Percentiles rank a stretch among this genome's conserved stretches.
phyloP scores from a whole-genome alignment of 2,113 vertebrate species.

The Heterocephalus glaber region DNA sequence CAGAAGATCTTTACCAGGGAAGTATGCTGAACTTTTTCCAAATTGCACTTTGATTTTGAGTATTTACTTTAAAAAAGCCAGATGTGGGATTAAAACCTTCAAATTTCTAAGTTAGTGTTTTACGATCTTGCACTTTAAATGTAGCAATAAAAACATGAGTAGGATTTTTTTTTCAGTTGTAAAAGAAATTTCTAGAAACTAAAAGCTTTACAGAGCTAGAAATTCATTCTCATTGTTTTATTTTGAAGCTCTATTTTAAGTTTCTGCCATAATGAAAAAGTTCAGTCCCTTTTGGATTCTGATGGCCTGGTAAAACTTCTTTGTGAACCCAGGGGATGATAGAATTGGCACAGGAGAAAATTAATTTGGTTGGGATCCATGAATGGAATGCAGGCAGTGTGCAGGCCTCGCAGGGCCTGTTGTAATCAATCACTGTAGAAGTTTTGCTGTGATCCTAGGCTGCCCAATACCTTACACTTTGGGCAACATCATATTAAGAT shows the following conservation, averaged over 20 bases:
- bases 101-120: slow-evolving; percentile 17
- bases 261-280: slow-evolving; percentile 70
- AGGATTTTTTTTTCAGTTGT: slow-evolving; percentile 25
- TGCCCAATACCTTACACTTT: neutral
- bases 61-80: slow-evolving; percentile 42
- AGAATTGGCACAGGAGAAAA: slow-evolving; percentile 77
- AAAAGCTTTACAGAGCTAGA: slow-evolving; percentile 74
- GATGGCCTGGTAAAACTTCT: slow-evolving; percentile 73
- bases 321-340: slow-evolving; percentile 74
- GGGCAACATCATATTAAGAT: neutral
- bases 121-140: slow-evolving; percentile 25
- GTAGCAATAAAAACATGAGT: slow-evolving; percentile 26
- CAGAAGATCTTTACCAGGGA: neutral
- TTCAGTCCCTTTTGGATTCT: slow-evolving; percentile 60
- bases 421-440: slow-evolving; percentile 62
- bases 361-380: slow-evolving; percentile 75
- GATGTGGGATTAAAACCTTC: slow-evolving; percentile 10
- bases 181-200: slow-evolving; percentile 72
- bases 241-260: slow-evolving; percentile 76
- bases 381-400: slow-evolving; percentile 36
- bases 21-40: neutral
- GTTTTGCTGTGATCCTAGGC: neutral
- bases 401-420: slow-evolving; percentile 41
- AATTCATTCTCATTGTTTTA: slow-evolving; percentile 74
- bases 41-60: neutral